These are phyloP conservation scores for Schizopygopsis pylzovi DNA, from an alignment of 2,797 vertebrate genomes.

Conservation along the genomic window DNA sequence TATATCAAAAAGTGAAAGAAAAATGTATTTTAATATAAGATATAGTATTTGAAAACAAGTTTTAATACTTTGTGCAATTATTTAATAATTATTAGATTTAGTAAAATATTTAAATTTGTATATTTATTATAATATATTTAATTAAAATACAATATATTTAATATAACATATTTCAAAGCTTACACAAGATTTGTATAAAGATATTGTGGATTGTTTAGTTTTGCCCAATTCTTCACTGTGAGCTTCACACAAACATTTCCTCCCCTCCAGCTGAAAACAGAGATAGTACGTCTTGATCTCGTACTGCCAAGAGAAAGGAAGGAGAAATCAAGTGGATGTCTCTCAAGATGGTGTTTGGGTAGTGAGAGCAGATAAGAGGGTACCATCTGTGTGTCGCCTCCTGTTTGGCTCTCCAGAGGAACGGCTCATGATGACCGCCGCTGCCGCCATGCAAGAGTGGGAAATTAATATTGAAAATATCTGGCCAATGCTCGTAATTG, in stretches of 20 bases:
- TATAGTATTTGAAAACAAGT: neutral
- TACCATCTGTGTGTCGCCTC: conserved; percentile 64
- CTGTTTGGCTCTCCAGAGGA: conserved; percentile 52
- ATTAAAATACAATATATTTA: no score
- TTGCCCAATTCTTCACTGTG: neutral
- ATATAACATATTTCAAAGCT: neutral
- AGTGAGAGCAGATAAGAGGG: conserved; percentile 73
- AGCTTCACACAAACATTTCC: neutral
- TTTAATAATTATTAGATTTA: neutral
- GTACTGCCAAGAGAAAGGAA: conserved; percentile 32
- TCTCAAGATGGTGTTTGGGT: conserved; percentile 68
- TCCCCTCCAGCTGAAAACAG: neutral
- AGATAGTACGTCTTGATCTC: neutral
- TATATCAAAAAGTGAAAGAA: no score
- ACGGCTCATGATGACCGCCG: conserved; percentile 40
- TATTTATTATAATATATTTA: no score
- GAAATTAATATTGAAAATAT: conserved; percentile 45
- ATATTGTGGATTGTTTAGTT: neutral
- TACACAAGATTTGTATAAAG: neutral
- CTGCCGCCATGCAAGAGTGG: conserved; percentile 22
- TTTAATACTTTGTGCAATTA: neutral
- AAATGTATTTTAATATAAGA: neutral
- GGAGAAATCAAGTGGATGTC: conserved; percentile 25
- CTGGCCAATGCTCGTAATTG: conserved; percentile 30
- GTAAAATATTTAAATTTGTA: no score